Conservation (phyloP, 2,797 vertebrate genomes). For the Vireo griseus region DNA sequence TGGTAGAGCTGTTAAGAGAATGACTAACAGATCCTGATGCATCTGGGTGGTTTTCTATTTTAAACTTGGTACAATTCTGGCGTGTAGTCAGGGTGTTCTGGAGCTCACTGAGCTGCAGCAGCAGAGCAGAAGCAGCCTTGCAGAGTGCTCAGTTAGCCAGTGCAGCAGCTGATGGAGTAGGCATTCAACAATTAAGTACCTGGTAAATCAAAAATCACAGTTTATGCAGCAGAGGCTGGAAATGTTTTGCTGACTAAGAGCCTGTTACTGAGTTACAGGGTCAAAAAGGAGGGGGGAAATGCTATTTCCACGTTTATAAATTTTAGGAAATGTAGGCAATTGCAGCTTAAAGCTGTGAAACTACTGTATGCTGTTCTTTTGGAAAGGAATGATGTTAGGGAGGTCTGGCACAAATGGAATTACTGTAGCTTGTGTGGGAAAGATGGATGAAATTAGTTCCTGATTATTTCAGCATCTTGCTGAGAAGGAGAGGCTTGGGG, state of each 20-base stretch:
- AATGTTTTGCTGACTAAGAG: neutral
- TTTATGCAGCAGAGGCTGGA: neutral
- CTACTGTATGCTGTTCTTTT: neutral
- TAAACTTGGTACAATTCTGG: conserved; percentile 15
- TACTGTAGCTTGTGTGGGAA: neutral
- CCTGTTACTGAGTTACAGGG: neutral
- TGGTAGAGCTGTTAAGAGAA: conserved; percentile 26
- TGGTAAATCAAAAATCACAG: neutral
- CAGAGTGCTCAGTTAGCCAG: neutral
- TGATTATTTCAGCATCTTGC: neutral
- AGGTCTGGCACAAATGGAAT: neutral
- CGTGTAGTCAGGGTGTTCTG: neutral
- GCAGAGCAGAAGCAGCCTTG: neutral
- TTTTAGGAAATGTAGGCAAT: neutral
- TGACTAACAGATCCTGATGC: conserved; percentile 48
- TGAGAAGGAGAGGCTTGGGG: neutral
- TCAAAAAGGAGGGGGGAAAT: neutral
- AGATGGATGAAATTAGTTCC: neutral
- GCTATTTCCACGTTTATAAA: neutral
- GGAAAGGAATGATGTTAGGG: neutral
- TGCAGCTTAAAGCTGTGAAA: neutral
- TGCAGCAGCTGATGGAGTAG: neutral
- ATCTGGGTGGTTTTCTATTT: conserved; percentile 45
- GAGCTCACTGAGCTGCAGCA: conserved; percentile 15
- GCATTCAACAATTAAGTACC: neutral